These are phyloP conservation scores for Bubo bubo DNA, from an alignment of 2,113 vertebrate species.

Conservation along the genomic window DNA sequence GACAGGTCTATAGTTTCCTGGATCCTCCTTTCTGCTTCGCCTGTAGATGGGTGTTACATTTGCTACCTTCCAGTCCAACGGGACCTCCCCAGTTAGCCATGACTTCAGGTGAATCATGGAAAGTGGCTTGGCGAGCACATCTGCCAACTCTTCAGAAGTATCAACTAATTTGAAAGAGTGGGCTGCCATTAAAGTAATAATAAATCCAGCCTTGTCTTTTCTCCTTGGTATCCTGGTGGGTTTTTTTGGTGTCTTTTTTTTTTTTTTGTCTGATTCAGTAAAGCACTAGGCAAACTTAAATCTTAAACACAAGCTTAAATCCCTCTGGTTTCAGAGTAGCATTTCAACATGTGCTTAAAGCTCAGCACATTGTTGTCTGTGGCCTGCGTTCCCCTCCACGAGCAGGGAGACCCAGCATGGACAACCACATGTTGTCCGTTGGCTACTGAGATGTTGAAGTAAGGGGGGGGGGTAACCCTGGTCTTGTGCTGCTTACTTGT, in stretches of 20 bases:
- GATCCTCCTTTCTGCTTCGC: too few species aligned
- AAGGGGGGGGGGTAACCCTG: neutral
- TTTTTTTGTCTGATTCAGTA: neutral
- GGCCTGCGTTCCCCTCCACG: neutral
- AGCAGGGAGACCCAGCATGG: neutral
- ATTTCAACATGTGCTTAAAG: neutral
- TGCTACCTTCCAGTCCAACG: too few species aligned
- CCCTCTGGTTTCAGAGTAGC: neutral
- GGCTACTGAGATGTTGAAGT: neutral
- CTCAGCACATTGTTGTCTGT: rapidly evolving
- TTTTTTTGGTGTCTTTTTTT: neutral
- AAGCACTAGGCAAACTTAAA: neutral
- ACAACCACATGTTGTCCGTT: rapidly evolving
- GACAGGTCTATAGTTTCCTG: too few species aligned
- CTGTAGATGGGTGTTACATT: too few species aligned
- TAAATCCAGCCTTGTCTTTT: neutral
- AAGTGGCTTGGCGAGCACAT: too few species aligned
- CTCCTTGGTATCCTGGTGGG: neutral
- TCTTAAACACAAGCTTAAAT: neutral
- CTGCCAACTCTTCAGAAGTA: neutral
- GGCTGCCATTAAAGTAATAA: constrained; percentile 4
- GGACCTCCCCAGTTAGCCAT: too few species aligned
- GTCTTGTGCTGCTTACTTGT: neutral
- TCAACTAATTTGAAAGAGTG: neutral
- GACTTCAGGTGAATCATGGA: too few species aligned